Percentiles rank a stretch among this genome's conserved stretches.
Evolutionary conservation across 2,113 vertebrate genomes (phyloP).

Genomic region (Phylloscopus whistleri): DNA sequence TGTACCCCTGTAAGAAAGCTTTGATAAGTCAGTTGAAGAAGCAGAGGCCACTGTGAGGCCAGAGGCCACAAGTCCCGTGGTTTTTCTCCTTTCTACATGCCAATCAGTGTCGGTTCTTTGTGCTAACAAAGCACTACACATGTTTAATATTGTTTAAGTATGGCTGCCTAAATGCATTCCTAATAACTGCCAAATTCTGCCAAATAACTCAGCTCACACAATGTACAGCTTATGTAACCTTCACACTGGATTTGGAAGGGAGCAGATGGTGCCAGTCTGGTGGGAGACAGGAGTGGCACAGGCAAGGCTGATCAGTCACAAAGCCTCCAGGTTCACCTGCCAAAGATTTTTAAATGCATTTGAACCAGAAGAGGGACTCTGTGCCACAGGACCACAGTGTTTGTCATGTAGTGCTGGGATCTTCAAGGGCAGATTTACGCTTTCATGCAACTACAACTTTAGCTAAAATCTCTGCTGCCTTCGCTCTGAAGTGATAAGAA

Average conservation of each 20-base stretch:
- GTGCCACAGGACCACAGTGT: not conserved
- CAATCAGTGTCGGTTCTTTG: not conserved
- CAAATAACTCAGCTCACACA: not conserved
- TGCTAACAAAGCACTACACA: not conserved
- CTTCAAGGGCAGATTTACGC: not conserved
- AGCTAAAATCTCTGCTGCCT: conserved; percentile 25
- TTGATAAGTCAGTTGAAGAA: not conserved
- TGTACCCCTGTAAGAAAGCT: not conserved
- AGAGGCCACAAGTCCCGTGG: not conserved
- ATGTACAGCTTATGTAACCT: not conserved
- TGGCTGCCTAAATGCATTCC: not conserved
- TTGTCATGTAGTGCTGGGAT: not conserved
- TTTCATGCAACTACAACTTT: not conserved
- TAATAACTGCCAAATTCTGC: not conserved
- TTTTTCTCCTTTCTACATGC: not conserved
- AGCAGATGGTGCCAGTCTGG: not conserved
- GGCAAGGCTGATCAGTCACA: not conserved
- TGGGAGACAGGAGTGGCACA: not conserved
- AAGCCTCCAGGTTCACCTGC: not conserved
- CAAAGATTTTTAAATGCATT: not conserved
- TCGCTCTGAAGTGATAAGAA: conserved; percentile 7
- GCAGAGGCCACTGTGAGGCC: not conserved
- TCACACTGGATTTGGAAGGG: not conserved
- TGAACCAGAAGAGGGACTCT: not conserved
- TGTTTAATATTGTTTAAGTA: not conserved